Conservation (phyloP, 2,797 vertebrate genomes). For the Loriculus beryllinus region DNA sequence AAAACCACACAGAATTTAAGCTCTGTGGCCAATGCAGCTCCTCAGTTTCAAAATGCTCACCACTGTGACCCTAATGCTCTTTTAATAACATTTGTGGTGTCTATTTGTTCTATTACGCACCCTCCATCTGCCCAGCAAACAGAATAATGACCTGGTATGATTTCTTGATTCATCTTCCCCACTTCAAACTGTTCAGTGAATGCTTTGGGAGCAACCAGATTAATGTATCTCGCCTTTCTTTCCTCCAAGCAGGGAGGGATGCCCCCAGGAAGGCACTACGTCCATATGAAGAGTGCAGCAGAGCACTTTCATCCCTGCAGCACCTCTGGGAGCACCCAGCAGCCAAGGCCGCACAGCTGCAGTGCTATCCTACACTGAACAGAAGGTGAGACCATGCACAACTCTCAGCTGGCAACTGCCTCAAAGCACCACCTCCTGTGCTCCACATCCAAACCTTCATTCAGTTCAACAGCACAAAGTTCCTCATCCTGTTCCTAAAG, state of each 20-base stretch:
- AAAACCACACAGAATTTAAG: background rate
- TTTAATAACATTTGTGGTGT: background rate
- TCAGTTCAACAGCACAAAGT: background rate
- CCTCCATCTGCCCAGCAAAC: accelerated
- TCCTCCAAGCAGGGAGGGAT: background rate
- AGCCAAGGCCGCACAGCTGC: background rate
- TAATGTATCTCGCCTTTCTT: accelerated
- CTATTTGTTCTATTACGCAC: background rate
- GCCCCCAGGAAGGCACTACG: background rate
- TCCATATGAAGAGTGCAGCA: background rate
- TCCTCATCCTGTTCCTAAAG: background rate
- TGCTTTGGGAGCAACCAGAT: background rate
- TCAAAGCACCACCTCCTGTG: background rate
- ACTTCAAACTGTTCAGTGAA: background rate
- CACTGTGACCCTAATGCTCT: background rate
- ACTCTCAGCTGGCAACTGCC: background rate
- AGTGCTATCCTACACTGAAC: background rate
- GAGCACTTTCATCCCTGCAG: background rate
- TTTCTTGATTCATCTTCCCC: background rate
- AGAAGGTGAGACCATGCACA: background rate
- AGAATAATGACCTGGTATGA: accelerated
- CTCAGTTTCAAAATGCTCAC: background rate
- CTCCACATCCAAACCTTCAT: background rate
- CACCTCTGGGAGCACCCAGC: background rate
- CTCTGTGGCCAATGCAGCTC: background rate